Evolutionary conservation across 2,113 vertebrate species (phyloP).

Genomic region (Muntiacus reevesi): DNA sequence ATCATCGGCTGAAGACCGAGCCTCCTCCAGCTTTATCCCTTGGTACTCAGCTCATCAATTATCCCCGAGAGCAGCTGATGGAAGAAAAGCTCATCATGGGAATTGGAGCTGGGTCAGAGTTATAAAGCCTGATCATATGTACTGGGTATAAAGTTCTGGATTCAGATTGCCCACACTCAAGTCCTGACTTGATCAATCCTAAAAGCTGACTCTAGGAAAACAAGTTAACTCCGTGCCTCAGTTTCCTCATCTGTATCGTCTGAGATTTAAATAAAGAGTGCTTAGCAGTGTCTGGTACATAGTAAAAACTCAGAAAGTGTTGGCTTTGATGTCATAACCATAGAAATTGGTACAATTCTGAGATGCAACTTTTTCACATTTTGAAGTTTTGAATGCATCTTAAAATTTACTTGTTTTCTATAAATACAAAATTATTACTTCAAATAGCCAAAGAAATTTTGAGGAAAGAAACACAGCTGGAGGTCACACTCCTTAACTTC

Average conservation of each 20-base stretch:
- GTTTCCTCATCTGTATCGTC: neutral
- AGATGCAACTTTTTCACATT: neutral
- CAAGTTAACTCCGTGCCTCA: neutral
- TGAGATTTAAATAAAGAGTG: neutral
- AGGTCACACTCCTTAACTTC: neutral
- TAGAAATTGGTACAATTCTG: neutral
- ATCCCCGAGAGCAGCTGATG: neutral
- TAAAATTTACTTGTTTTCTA: neutral
- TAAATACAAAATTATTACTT: constrained; percentile 2
- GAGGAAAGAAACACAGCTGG: neutral
- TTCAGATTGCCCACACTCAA: neutral
- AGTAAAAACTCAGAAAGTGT: neutral
- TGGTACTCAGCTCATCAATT: neutral
- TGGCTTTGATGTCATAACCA: neutral
- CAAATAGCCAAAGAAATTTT: neutral
- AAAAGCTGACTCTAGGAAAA: neutral
- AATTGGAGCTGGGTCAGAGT: neutral
- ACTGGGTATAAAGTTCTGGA: neutral
- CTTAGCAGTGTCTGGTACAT: neutral
- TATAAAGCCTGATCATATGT: neutral
- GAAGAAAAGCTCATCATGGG: neutral
- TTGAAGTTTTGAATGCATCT: neutral
- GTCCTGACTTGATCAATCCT: neutral
- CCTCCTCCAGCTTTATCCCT: neutral
- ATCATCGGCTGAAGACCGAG: neutral